Conservation (phyloP, 2,113 vertebrate species). For the Cebidichthys violaceus region DNA sequence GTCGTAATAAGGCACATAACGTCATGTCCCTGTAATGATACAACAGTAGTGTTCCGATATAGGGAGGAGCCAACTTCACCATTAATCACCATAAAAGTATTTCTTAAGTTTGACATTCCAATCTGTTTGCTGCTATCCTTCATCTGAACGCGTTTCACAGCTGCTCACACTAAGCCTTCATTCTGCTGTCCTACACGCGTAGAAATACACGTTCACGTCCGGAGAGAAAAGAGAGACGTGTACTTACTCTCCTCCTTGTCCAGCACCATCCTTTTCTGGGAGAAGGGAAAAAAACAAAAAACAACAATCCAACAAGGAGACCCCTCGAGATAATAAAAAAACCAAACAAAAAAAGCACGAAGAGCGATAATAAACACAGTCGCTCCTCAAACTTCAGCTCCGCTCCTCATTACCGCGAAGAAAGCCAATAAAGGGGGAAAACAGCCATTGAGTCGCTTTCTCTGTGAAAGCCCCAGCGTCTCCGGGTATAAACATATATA, state of each 20-base stretch:
- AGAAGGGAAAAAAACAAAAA: background rate
- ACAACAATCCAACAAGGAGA: conserved; percentile 75
- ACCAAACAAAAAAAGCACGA: background rate
- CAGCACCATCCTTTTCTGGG: conserved; percentile 90
- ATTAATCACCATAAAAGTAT: conserved; percentile 14
- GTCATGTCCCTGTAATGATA: background rate
- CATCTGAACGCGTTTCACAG: background rate
- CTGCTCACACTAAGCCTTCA: background rate
- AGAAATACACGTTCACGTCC: background rate
- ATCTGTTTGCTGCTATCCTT: background rate
- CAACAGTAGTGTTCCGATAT: background rate
- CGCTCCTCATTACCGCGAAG: conserved; percentile 37
- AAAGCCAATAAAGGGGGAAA: conserved; percentile 2
- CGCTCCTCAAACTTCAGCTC: conserved; percentile 63
- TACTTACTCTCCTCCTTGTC: conserved; percentile 98
- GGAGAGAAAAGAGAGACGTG: background rate
- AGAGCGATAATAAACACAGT: conserved; percentile 3
- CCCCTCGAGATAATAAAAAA: background rate
- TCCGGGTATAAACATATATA: background rate
- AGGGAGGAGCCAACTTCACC: background rate
- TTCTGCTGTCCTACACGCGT: background rate
- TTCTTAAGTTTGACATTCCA: background rate
- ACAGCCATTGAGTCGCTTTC: conserved; percentile 10
- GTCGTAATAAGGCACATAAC: background rate
- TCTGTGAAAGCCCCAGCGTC: conserved; percentile 24